Evolutionary conservation across 2,888 invertebrate genomes (phyloP).

Genomic region (Dolichopus griseipennis): DNA sequence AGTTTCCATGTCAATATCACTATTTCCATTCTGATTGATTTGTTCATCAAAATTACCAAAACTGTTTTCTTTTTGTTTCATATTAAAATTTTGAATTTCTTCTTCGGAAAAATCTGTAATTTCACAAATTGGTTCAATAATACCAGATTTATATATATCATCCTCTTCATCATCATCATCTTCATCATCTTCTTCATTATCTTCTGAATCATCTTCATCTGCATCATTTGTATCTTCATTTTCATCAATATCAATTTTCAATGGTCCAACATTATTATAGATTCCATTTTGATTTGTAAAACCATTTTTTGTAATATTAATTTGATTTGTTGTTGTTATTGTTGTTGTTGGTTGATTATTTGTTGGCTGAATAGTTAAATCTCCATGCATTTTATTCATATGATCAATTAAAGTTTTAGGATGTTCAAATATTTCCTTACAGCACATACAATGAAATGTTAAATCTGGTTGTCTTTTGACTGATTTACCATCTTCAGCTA

Average conservation of each 20-base stretch:
- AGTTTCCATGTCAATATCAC: slow-evolving; percentile 12
- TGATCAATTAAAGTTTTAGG: slow-evolving; percentile 38
- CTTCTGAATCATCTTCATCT: slow-evolving; percentile 15
- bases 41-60: slow-evolving; percentile 22
- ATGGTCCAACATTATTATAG: not conserved
- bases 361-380: slow-evolving; percentile 15
- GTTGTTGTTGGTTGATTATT: not conserved
- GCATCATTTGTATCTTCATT: slow-evolving; percentile 14
- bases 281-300: not conserved
- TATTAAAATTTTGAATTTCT: slow-evolving; percentile 13
- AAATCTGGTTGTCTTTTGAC: slow-evolving; percentile 34
- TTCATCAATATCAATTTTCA: not conserved
- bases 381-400: slow-evolving; percentile 37
- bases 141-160: slow-evolving; percentile 36
- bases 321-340: slow-evolving; percentile 13
- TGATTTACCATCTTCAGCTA: slow-evolving; percentile 27
- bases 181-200: slow-evolving; percentile 18
- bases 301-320: not conserved
- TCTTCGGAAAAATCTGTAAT: slow-evolving; percentile 23
- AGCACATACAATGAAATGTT: slow-evolving; percentile 42
- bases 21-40: slow-evolving; percentile 20
- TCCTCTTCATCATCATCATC: slow-evolving; percentile 27
- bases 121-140: slow-evolving; percentile 42
- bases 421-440: slow-evolving; percentile 37
- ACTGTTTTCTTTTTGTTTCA: slow-evolving; percentile 21